Evolutionary conservation across 2,113 vertebrate species (phyloP).

Genomic region (Epinephelus moara): DNA sequence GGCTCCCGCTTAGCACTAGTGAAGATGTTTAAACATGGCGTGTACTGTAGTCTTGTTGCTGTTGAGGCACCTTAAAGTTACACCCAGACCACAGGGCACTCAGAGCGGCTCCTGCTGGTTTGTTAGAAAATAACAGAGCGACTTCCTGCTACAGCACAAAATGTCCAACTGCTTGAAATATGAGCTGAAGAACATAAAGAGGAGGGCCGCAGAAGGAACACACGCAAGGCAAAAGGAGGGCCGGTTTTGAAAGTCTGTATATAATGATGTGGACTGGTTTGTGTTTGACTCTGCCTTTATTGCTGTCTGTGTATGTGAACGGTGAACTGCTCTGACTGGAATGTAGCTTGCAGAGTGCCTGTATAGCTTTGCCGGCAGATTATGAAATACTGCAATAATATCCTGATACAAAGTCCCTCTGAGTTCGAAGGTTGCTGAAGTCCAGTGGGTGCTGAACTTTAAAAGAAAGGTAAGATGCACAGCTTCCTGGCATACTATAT

Average conservation of each 20-base stretch:
- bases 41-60: too few relatives aligned
- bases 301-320: background rate
- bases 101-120: constrained; percentile 43
- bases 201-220: background rate
- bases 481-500: background rate
- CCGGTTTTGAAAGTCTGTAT: background rate
- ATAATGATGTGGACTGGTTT: background rate
- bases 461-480: constrained; percentile 61
- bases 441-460: constrained; percentile 1
- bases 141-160: constrained; percentile 40
- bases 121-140: constrained; percentile 3
- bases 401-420: background rate
- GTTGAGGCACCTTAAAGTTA: background rate
- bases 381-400: background rate
- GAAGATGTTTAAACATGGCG: background rate
- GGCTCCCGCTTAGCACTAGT: too few relatives aligned
- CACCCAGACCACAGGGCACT: background rate
- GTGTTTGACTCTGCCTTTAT: background rate
- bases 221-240: background rate
- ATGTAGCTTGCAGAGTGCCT: background rate
- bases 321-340: background rate
- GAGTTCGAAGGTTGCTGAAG: constrained; percentile 69
- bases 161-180: constrained; percentile 58
- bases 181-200: constrained; percentile 54
- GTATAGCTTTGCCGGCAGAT: background rate